phyloP scores from a whole-genome alignment of 2,113 vertebrate species.

The Oreamnos americanus region DNA sequence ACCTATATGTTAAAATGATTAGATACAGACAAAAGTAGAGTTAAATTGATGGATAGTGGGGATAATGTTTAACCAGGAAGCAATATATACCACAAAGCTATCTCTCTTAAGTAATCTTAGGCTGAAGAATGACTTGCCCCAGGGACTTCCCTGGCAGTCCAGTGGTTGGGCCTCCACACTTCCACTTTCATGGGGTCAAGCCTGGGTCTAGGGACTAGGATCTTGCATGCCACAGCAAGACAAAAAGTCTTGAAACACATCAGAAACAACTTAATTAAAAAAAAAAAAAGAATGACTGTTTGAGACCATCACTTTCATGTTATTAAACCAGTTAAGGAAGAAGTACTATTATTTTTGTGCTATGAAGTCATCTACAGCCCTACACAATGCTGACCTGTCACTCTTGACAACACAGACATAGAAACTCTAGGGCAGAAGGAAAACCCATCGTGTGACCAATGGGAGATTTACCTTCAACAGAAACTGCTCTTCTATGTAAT shows the following conservation, averaged over 20 bases:
- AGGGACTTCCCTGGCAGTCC: background rate
- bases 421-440: conserved; percentile 9
- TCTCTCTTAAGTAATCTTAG: conserved; percentile 63
- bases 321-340: conserved; percentile 74
- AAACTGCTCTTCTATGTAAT: conserved; percentile 53
- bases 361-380: conserved; percentile 70
- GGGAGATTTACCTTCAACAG: conserved; percentile 21
- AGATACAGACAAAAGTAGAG: background rate
- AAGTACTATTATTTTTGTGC: conserved; percentile 79
- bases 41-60: conserved; percentile 2
- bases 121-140: conserved; percentile 67
- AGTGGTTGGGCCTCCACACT: background rate
- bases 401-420: conserved; percentile 76
- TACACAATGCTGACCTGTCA: conserved; percentile 77
- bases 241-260: background rate
- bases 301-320: conserved; percentile 81
- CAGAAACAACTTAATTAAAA: background rate
- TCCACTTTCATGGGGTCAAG: background rate
- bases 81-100: conserved; percentile 20
- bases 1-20: conserved; percentile 4
- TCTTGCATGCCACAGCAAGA: background rate
- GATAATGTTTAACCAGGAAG: conserved; percentile 74
- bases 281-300: conserved; percentile 68
- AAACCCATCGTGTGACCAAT: background rate
- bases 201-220: background rate